phyloP scores from a whole-genome alignment of 2,888 invertebrate genomes.

The Chalcis sispes region DNA sequence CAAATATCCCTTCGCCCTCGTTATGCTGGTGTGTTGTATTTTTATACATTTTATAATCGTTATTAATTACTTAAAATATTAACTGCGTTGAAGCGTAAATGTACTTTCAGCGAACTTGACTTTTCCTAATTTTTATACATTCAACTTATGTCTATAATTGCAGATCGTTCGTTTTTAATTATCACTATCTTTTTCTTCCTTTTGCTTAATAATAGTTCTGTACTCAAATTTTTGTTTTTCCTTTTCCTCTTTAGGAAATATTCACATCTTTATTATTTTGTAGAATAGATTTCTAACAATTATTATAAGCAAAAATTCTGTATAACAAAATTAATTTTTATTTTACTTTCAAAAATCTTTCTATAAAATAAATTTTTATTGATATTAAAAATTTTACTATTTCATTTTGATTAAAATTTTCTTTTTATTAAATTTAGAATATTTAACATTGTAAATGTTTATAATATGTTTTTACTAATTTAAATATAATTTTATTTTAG shows the following conservation, averaged over 20 bases:
- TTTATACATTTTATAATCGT: background rate
- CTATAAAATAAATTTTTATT: background rate
- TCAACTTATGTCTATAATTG: too few relatives aligned
- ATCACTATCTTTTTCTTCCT: background rate
- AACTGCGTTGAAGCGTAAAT: too few relatives aligned
- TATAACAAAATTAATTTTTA: too few relatives aligned
- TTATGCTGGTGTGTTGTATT: conserved; percentile 90
- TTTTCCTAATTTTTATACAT: too few relatives aligned
- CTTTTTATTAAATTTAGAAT: too few relatives aligned
- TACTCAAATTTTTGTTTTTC: conserved; percentile 1
- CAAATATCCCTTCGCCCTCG: conserved; percentile 95
- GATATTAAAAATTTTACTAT: background rate
- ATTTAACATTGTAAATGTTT: background rate
- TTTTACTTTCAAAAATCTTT: background rate
- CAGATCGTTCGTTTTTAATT: too few relatives aligned
- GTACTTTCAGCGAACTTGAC: too few relatives aligned
- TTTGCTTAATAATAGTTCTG: conserved; percentile 4
- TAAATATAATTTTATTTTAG: background rate
- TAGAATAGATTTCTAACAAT: too few relatives aligned
- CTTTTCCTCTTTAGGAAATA: conserved; percentile 27
- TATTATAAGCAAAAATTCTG: too few relatives aligned
- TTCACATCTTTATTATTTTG: too few relatives aligned
- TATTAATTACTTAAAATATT: background rate
- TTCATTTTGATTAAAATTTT: background rate
- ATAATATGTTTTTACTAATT: conserved; percentile 3